These are phyloP conservation scores for Lemur catta DNA, from an alignment of 2,797 vertebrate genomes.

Conservation along the genomic window DNA sequence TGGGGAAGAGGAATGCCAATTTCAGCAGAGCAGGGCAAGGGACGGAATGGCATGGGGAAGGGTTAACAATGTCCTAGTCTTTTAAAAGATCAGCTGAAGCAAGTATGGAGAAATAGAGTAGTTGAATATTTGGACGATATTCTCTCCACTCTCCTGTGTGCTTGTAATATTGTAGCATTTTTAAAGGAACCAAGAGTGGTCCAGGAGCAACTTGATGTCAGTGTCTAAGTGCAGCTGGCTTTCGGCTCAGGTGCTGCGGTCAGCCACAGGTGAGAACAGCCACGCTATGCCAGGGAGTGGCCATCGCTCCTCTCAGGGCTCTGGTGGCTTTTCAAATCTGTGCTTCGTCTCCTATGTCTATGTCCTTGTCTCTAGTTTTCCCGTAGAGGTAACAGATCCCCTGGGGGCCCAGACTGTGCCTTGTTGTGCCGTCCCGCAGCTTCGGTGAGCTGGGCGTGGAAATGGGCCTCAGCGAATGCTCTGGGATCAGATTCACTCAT, in stretches of 20 bases:
- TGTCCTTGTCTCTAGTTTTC: neutral
- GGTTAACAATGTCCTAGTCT: neutral
- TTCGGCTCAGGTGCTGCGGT: neutral
- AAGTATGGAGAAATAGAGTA: neutral
- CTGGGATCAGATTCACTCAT: neutral
- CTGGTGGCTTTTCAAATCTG: neutral
- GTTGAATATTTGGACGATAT: neutral
- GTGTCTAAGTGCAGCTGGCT: neutral
- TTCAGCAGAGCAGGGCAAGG: neutral
- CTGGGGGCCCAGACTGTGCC: neutral
- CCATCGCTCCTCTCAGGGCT: neutral
- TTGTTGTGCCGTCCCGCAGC: neutral
- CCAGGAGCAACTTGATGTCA: neutral
- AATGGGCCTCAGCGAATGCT: neutral
- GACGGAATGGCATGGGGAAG: neutral
- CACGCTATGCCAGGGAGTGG: accelerated
- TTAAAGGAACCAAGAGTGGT: neutral
- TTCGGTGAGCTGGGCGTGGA: neutral
- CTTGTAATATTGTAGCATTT: neutral
- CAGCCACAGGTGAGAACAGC: neutral
- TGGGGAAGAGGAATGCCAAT: neutral
- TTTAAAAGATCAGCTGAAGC: neutral
- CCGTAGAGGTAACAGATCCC: too few relatives aligned
- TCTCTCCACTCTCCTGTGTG: neutral
- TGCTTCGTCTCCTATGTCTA: neutral